Evolutionary conservation across 2,888 invertebrate species (phyloP).

Genomic region (Rugalucina vietnamica): DNA sequence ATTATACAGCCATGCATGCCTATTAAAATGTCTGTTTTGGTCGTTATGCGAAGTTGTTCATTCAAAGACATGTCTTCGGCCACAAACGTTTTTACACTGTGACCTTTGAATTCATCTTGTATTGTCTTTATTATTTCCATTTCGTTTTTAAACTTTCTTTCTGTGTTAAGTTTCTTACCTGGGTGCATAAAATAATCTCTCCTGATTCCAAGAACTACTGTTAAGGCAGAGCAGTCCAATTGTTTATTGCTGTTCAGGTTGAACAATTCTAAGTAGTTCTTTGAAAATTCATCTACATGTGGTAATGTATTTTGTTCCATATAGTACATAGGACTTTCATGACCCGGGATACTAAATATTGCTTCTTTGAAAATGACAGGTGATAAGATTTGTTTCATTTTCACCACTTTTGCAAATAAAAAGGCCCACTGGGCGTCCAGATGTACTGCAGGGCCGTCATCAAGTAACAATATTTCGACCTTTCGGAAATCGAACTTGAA

Average conservation of each 20-base stretch:
- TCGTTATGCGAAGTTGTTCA: neutral
- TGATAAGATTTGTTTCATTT: conserved; percentile 13
- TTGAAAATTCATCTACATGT: conserved; percentile 47
- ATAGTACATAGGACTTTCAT: conserved; percentile 52
- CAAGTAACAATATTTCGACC: conserved; percentile 42
- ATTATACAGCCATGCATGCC: conserved; percentile 12
- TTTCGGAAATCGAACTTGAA: conserved; percentile 33
- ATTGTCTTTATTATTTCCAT: conserved; percentile 36
- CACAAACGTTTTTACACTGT: conserved; percentile 34
- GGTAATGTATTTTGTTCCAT: conserved; percentile 29
- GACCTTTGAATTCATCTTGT: conserved; percentile 33
- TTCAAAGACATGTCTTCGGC: conserved; percentile 43
- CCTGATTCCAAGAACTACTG: conserved; percentile 32
- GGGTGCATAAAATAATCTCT: conserved; percentile 52
- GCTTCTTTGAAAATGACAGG: conserved; percentile 34
- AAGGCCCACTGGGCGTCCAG: conserved; percentile 49
- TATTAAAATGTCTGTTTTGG: conserved; percentile 6
- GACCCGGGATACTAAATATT: conserved; percentile 55
- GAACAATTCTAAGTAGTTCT: conserved; percentile 32
- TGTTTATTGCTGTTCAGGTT: conserved; percentile 28
- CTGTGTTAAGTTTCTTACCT: conserved; percentile 36
- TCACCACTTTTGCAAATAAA: conserved; percentile 32
- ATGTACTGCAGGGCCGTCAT: conserved; percentile 41
- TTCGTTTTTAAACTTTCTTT: conserved; percentile 59
- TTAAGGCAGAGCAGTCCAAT: conserved; percentile 38